Conservation (phyloP, 1,140 invertebrate species). For the Anoplophora glabripennis region DNA sequence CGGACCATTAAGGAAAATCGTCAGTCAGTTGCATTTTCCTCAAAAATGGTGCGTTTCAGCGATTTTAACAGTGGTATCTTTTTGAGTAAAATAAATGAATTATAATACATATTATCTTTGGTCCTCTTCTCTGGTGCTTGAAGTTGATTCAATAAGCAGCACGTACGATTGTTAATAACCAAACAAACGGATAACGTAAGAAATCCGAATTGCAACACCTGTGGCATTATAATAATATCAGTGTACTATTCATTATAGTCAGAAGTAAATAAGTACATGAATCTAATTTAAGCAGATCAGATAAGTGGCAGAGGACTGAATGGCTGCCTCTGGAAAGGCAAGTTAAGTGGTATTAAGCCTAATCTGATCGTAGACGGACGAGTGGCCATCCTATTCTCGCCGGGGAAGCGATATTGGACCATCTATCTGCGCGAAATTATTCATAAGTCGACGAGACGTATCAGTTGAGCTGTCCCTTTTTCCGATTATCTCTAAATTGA, state of each 20-base stretch:
- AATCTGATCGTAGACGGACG: constrained; percentile 40
- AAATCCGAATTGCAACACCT: no score
- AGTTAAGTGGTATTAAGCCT: constrained; percentile 38
- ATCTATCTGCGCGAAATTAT: constrained; percentile 43
- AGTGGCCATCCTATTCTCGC: constrained; percentile 31
- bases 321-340: constrained; percentile 34
- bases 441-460: constrained; percentile 36
- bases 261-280: constrained; percentile 16
- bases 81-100: no score
- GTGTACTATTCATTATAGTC: background rate
- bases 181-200: no score
- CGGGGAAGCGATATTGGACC: constrained; percentile 35
- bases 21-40: no score
- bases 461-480: constrained; percentile 28
- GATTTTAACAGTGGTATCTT: no score
- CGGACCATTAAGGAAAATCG: no score
- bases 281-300: constrained; percentile 39
- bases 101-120: no score
- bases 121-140: no score
- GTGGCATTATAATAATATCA: no score
- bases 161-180: no score
- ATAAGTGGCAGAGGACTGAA: constrained; percentile 33
- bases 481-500: constrained; percentile 19
- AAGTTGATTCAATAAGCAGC: no score
- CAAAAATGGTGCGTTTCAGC: no score